These are phyloP conservation scores for Cybosia mesomella DNA, from an alignment of 2,888 invertebrate genomes.

Conservation along the genomic window DNA sequence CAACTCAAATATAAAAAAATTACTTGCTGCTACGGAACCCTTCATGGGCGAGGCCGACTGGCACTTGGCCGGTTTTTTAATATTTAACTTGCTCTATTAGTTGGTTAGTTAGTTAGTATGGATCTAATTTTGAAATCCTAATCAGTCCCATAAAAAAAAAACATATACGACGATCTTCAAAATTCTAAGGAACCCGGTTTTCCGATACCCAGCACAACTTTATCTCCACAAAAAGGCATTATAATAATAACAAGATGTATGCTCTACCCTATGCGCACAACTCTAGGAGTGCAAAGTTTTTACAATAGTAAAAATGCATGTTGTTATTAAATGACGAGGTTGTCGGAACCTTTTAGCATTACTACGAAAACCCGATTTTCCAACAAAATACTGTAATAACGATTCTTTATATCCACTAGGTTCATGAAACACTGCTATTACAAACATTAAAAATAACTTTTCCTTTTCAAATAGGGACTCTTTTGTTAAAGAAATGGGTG, in stretches of 20 bases:
- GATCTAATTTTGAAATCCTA: too few relatives aligned
- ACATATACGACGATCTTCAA: too few relatives aligned
- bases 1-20: too few relatives aligned
- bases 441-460: conserved; percentile 50
- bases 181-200: too few relatives aligned
- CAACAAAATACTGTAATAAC: not conserved
- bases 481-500: conserved; percentile 44
- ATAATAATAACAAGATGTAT: too few relatives aligned
- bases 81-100: too few relatives aligned
- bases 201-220: not conserved
- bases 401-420: not conserved
- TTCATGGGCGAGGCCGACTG: too few relatives aligned
- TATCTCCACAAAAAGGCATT: too few relatives aligned
- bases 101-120: too few relatives aligned
- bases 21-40: too few relatives aligned
- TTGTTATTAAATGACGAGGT: not conserved
- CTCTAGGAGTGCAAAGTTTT: not conserved
- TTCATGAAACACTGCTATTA: conserved; percentile 27
- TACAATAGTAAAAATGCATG: not conserved
- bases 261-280: not conserved
- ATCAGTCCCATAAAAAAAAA: too few relatives aligned
- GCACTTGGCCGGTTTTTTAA: too few relatives aligned
- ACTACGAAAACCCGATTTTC: not conserved
- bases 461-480: conserved; percentile 51
- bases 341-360: not conserved